These are phyloP conservation scores for Polypedilum pembai DNA, from an alignment of 1,140 invertebrate species.

Conservation along the genomic window DNA sequence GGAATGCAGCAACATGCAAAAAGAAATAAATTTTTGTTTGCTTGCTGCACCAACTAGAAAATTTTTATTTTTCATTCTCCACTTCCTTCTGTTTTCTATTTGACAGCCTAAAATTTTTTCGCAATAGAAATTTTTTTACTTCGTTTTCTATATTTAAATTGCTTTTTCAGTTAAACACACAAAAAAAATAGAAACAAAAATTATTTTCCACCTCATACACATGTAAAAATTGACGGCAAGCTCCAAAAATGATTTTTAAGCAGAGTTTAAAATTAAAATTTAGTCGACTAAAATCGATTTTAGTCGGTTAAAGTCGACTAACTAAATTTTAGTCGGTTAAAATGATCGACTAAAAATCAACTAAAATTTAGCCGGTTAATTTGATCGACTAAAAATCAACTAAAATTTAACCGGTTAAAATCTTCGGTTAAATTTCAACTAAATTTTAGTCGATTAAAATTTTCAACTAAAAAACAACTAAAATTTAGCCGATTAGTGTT, in stretches of 20 bases:
- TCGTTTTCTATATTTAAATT: background rate
- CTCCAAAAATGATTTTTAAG: background rate
- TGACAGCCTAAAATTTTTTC: background rate
- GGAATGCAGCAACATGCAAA: slow-evolving; percentile 13
- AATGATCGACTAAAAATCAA: too few relatives aligned
- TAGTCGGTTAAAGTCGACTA: too few relatives aligned
- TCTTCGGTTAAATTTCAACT: too few relatives aligned
- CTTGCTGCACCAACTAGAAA: background rate
- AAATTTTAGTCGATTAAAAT: too few relatives aligned
- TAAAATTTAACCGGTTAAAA: too few relatives aligned
- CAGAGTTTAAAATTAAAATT: too few relatives aligned
- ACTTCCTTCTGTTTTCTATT: slow-evolving; percentile 5
- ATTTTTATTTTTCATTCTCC: background rate
- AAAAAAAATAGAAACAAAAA: background rate
- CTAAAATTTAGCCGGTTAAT: too few relatives aligned
- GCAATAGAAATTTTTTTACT: background rate
- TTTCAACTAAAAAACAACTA: too few relatives aligned
- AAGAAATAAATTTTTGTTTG: slow-evolving; percentile 23
- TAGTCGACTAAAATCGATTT: too few relatives aligned
- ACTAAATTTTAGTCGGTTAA: too few relatives aligned
- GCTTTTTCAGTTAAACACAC: slow-evolving; percentile 19
- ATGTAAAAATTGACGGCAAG: background rate
- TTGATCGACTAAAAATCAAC: too few relatives aligned
- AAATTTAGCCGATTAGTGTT: too few relatives aligned
- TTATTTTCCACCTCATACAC: background rate